Base-by-base conservation (phyloP, 23 tunicate genomes). In the Halocynthia roretzi region DNA sequence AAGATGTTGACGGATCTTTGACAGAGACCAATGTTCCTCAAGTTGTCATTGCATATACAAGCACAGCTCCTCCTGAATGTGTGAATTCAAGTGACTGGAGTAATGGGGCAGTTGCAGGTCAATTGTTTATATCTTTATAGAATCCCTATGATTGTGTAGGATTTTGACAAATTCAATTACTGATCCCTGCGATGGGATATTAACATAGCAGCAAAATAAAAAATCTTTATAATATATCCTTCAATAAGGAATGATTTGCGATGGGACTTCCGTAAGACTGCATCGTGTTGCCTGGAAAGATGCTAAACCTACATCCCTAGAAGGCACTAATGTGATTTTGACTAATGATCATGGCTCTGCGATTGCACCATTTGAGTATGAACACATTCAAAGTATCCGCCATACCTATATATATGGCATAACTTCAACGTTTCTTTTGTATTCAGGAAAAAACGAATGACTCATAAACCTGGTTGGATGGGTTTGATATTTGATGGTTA, bases 281-380 rank as follows among this genome's bases (percentile, higher is more conserved):
- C 85, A 81, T 53, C 61, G 85, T n/a, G 66, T 81, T 71, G 85
- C 85, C 8, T 81, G 85, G 85, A 81, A 81, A 23, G 72, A 81
- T 31, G 78, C 62, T 9, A 10, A 56, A 18, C 85, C 85, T 22
- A 51, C 78, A 31, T 81, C 85, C 8, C 70, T 81, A 12, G 78
- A 74, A 19, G 78, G 78, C 9, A 54, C 78, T 0, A 44, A 19
- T 20, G 78, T 54, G 8, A 74, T 54, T 54, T 6, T 74, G 14
- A 74, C 78, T 53, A 74, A 74, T 74, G 48, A 52, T 19, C 56
- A 74, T n/a, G 78, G 78, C 20, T 54, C 60, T n/a, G 56, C 78
- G 7, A 40, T 54, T 54, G 78, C 56, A 10, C 64, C 64, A 54
- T 74, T 74, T 54, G 64, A 54, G 78, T 74, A 18, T 10, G 78